A percentile compares a stretch with the other conserved stretches of the same genome.
Evolutionary conservation across 2,113 vertebrate genomes (phyloP).

Genomic region (Neotragus moschatus): DNA sequence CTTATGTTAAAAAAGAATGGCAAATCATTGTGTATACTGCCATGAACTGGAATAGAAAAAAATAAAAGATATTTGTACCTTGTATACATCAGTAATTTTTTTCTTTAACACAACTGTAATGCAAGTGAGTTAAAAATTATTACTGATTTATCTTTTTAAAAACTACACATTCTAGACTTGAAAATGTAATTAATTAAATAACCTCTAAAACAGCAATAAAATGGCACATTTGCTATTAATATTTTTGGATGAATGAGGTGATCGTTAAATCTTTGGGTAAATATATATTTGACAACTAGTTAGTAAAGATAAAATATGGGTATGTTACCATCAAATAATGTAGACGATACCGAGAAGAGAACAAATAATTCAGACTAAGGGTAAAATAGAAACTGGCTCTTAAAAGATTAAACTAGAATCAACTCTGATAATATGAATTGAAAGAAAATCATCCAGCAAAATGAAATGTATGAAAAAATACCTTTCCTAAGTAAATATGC

Average conservation of each 20-base stretch:
- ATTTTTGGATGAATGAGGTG: not conserved
- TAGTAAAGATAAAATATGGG: not conserved
- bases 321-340: not conserved
- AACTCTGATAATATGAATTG: not conserved
- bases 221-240: not conserved
- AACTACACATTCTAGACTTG: not conserved
- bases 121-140: not conserved
- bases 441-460: not conserved
- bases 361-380: not conserved
- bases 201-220: not conserved
- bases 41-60: conserved; percentile 66
- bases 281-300: not conserved
- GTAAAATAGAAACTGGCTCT: not conserved
- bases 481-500: not conserved
- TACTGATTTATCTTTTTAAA: not conserved
- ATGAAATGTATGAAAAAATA: not conserved
- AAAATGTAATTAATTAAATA: not conserved
- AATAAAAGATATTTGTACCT: conserved; percentile 34
- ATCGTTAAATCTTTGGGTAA: not conserved
- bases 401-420: not conserved
- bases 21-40: conserved; percentile 64
- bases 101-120: conserved; percentile 47
- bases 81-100: not conserved
- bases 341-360: not conserved
- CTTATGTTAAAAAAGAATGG: conserved; percentile 73